These are phyloP conservation scores for Eumaeus atala DNA, from an alignment of 1,140 invertebrate species.

Conservation along the genomic window DNA sequence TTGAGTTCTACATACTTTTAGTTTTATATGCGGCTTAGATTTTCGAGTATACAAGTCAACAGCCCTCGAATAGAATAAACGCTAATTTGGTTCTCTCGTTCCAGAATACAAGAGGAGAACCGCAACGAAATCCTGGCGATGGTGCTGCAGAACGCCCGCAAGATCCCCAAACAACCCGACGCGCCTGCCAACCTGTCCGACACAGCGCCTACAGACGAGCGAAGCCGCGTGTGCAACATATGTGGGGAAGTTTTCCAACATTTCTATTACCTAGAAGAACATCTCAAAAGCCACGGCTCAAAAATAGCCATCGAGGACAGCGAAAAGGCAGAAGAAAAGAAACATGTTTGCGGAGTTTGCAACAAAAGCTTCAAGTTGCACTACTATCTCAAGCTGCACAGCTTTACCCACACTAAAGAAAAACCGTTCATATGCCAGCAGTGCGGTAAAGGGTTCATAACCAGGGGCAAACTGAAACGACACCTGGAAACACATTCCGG, in stretches of 20 bases:
- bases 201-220: conserved; percentile 42
- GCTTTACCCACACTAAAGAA: conserved; percentile 61
- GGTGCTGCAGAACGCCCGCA: conserved; percentile 55
- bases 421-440: conserved; percentile 63
- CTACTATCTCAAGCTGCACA: conserved; percentile 60
- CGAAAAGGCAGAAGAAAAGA: conserved; percentile 61
- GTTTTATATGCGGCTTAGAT: no score
- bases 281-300: conserved; percentile 73
- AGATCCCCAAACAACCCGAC: conserved; percentile 45
- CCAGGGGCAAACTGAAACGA: conserved; percentile 54
- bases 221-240: conserved; percentile 72
- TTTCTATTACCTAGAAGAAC: conserved; percentile 74
- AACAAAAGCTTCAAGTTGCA: conserved; percentile 75
- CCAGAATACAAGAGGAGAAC: conserved; percentile 55
- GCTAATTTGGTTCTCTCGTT: conserved; percentile 4
- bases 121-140: conserved; percentile 53
- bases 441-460: conserved; percentile 68
- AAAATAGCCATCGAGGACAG: conserved; percentile 61
- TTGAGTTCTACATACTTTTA: neutral
- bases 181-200: conserved; percentile 27
- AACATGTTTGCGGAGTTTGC: conserved; percentile 74
- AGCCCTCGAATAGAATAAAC: no score
- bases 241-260: conserved; percentile 75
- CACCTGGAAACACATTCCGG: conserved; percentile 63
- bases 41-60: no score